Conservation (phyloP, 2,888 invertebrate species). For the Tricholauxania praeusta region DNA sequence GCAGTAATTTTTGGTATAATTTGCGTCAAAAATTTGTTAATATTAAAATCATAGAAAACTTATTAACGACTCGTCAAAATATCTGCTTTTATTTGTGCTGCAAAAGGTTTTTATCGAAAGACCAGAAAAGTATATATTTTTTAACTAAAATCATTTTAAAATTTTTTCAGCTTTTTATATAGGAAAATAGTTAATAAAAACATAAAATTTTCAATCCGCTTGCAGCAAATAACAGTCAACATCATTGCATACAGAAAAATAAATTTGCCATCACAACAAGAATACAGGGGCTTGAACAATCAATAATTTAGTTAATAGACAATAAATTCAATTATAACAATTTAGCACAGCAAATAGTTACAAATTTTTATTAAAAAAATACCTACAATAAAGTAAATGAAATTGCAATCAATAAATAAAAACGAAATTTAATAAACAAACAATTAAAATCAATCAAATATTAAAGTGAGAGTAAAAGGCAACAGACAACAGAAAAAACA, state of each 20-base stretch:
- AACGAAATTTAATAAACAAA: conserved; percentile 5
- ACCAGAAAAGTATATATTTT: neutral
- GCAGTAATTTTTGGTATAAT: no score
- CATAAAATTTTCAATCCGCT: neutral
- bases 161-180: neutral
- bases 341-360: no score
- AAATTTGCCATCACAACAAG: no score
- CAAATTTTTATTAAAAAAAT: neutral
- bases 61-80: no score
- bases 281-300: no score
- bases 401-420: neutral
- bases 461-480: neutral
- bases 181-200: neutral
- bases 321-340: no score
- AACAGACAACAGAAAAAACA: neutral
- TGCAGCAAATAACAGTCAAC: neutral
- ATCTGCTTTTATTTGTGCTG: neutral
- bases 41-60: no score
- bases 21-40: no score
- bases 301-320: no score
- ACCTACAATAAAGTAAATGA: conserved; percentile 10
- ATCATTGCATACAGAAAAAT: neutral
- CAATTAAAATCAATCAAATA: conserved; percentile 13
- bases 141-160: neutral
- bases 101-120: neutral